phyloP scores from a whole-genome alignment of 2,113 vertebrate genomes.

The Corythornis vintsioides region DNA sequence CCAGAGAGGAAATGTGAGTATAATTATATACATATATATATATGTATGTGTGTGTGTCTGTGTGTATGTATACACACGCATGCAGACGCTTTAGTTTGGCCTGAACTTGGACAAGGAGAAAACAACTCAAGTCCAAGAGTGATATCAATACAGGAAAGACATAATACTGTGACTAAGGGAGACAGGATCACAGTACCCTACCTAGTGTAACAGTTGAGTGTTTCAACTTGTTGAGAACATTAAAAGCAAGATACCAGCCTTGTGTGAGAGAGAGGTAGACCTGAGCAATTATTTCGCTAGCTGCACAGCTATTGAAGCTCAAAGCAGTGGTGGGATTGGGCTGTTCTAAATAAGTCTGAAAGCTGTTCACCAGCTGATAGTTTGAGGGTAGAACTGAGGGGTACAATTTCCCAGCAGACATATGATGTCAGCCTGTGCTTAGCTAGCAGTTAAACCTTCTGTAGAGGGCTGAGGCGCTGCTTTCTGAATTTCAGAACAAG shows the following conservation, averaged over 20 bases:
- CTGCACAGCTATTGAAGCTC: background rate
- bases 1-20: slow-evolving; percentile 19
- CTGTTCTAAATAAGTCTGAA: background rate
- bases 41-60: too few species aligned
- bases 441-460: background rate
- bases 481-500: background rate
- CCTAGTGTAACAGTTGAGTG: background rate
- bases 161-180: background rate
- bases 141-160: background rate
- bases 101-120: background rate
- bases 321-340: background rate
- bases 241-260: slow-evolving; percentile 14
- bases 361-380: background rate
- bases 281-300: background rate
- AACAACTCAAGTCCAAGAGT: background rate
- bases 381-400: background rate
- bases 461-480: background rate
- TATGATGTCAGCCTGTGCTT: background rate
- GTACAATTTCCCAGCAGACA: background rate
- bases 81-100: background rate
- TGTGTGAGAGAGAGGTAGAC: slow-evolving; percentile 11
- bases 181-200: background rate
- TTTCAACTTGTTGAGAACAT: background rate
- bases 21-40: background rate
- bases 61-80: background rate